These are phyloP conservation scores for Mastomys natalensis DNA, from an alignment of 2,113 vertebrate species.

Conservation along the genomic window DNA sequence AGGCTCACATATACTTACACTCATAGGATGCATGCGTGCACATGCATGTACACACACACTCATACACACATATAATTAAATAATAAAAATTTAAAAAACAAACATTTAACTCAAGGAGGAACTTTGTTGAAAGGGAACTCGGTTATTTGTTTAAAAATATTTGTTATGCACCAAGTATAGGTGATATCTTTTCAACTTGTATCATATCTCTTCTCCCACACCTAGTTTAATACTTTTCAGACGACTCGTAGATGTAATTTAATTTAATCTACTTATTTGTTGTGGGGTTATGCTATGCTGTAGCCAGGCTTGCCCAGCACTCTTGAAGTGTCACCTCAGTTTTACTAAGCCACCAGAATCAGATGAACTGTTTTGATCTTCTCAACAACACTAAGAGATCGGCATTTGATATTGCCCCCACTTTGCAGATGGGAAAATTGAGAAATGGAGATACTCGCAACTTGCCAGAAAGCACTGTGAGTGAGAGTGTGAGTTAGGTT, in stretches of 20 bases:
- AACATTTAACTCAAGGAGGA: neutral
- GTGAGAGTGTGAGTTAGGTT: neutral
- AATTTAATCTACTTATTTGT: neutral
- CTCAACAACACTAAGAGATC: neutral
- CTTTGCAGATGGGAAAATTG: neutral
- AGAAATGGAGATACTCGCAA: neutral
- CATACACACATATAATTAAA: neutral
- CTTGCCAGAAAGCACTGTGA: neutral
- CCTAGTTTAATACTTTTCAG: neutral
- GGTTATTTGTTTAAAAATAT: slow-evolving; percentile 1
- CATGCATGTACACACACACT: fast-evolving
- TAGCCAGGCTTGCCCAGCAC: no score
- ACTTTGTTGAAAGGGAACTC: neutral
- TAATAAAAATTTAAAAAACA: slow-evolving; percentile 18
- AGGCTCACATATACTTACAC: neutral
- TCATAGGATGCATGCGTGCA: no score
- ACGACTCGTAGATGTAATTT: neutral
- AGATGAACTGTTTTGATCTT: neutral
- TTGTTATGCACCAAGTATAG: neutral
- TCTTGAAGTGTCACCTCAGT: neutral
- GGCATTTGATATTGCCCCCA: neutral
- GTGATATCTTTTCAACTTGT: neutral
- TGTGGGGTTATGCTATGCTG: neutral
- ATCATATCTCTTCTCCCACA: neutral
- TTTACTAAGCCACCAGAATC: neutral